Evolutionary conservation across 1,140 invertebrate genomes (phyloP), one percentile per base, ranked within the genome.

Genomic region (Oryctes rhinoceros): DNA sequence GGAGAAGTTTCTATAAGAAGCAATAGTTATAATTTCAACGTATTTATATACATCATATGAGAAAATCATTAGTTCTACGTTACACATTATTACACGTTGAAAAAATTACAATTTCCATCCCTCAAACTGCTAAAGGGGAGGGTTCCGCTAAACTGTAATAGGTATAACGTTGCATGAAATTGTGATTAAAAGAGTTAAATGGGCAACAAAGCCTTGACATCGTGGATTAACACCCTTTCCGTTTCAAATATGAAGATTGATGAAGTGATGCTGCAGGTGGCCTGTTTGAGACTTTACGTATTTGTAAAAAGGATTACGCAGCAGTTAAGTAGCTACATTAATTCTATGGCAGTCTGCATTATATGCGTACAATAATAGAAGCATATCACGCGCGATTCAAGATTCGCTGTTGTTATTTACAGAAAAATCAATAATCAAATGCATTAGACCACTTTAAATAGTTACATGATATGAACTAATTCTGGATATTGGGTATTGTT

Each of bases 151-250:
- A 84, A 83, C 81, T 49, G 67, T 85, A 84, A 85, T 83, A 84
- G 80, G 82, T 83, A 86, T 86, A 84, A 86, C 85, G 81, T 81
- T 82, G 85, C 85, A 86, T 85, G 84, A 85, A 86, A 86, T 85
- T 81, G 75, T 79, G 81, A 85, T 85, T 86, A 83, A 85, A 85
- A 84, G 83, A 84, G 83, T 85, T 84, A 85, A 85, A 85, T 82
- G 78, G 83, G 80, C 80, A 85, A 86, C 83, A 84, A 86, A 82
- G 79, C 83, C 83, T 82, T 85, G 83, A 81, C 80, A 82, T 81
- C 24, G 53, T 79, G 81, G 85, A 85, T 86, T 84, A 84, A 81
- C 83, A 84, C 83, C 84, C 84, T 79, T 76, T 79, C 15, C 37
- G 80, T 59, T 80, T 77, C 79, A 78, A 81, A 81, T 49, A 53